phyloP scores from a whole-genome alignment of 64 coral and sea anemone species.

The Pocillopora damicornis region DNA sequence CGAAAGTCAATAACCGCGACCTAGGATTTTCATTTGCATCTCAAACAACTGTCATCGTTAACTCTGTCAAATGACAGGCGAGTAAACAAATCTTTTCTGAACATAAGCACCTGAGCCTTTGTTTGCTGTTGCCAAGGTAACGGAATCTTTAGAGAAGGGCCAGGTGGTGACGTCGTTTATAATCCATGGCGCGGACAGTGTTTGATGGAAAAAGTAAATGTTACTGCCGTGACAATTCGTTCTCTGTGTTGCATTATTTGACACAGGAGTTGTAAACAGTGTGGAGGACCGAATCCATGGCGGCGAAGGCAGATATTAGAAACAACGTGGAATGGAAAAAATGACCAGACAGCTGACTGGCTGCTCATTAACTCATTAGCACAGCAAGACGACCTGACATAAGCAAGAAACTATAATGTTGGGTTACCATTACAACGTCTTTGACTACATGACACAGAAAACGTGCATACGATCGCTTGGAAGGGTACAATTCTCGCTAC shows the following conservation, averaged over 20 bases:
- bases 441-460: background rate
- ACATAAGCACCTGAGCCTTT: conserved; percentile 4
- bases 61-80: background rate
- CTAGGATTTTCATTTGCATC: conserved; percentile 35
- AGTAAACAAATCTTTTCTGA: conserved; percentile 19
- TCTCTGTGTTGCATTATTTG: conserved; percentile 21
- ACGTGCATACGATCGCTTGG: background rate
- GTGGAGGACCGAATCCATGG: background rate
- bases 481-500: background rate
- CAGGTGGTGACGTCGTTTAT: conserved; percentile 34
- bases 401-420: background rate
- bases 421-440: conserved; percentile 6
- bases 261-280: background rate
- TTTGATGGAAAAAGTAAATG: conserved; percentile 44
- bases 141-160: background rate
- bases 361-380: background rate
- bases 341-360: background rate
- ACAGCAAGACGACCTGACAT: background rate
- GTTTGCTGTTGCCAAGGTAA: conserved; percentile 17
- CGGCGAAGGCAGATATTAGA: background rate
- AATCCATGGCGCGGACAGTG: background rate
- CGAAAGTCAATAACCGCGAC: conserved; percentile 9
- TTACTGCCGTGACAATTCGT: conserved; percentile 1
- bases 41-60: conserved; percentile 8
- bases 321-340: background rate